A percentile compares a stretch with the other conserved stretches of the same genome.
These are phyloP conservation scores for Agriotes lineatus DNA, from an alignment of 2,888 invertebrate genomes.

Conservation along the genomic window DNA sequence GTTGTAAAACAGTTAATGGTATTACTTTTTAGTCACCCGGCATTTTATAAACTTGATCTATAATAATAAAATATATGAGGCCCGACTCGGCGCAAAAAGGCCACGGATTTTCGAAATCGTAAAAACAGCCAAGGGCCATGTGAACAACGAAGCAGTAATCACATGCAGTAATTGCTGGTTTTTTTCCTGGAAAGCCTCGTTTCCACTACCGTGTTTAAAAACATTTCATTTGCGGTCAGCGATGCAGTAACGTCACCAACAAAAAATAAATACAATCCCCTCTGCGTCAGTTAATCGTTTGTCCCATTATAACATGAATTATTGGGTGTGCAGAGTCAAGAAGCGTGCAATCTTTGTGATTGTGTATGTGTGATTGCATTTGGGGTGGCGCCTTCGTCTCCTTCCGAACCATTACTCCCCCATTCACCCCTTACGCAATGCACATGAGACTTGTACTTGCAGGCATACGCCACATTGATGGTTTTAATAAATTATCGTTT, in stretches of 20 bases:
- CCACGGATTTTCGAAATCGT: neutral
- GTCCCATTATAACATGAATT: constrained; percentile 53
- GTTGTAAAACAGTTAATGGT: constrained; percentile 62
- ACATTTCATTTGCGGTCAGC: constrained; percentile 40
- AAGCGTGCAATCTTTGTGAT: constrained; percentile 51
- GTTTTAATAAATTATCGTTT: constrained; percentile 45
- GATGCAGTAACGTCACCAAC: constrained; percentile 37
- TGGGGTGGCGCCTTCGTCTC: constrained; percentile 50
- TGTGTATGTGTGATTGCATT: constrained; percentile 50
- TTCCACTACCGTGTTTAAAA: constrained; percentile 17
- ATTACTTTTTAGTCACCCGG: constrained; percentile 59
- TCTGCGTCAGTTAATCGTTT: constrained; percentile 53
- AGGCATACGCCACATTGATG: constrained; percentile 48
- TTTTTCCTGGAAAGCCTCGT: neutral
- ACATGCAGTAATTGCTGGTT: no score
- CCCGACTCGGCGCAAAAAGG: constrained; percentile 1
- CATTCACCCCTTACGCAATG: constrained; percentile 48
- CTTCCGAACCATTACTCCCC: constrained; percentile 55
- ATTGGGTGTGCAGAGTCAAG: constrained; percentile 54
- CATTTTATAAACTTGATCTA: constrained; percentile 48
- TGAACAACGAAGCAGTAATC: neutral
- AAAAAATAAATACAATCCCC: constrained; percentile 43
- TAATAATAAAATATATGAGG: constrained; percentile 27
- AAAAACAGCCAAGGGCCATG: neutral
- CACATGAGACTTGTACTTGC: constrained; percentile 41